Conservation (phyloP, 2,888 invertebrate species). For the Andricus quercusramuli region DNA sequence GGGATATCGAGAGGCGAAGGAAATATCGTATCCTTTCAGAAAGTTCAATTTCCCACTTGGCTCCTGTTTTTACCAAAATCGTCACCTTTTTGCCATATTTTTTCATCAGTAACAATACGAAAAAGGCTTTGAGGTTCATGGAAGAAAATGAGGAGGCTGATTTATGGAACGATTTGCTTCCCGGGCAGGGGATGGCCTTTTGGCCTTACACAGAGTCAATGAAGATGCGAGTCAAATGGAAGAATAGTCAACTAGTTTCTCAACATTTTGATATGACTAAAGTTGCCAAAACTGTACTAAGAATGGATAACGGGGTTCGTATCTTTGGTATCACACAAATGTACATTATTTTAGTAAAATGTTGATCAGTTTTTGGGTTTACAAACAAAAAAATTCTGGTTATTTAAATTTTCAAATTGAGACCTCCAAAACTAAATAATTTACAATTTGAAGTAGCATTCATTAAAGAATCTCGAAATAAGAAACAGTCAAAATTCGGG, state of each 20-base stretch:
- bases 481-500: too few species aligned
- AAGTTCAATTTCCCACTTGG: conserved; percentile 85
- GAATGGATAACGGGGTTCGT: conserved; percentile 91
- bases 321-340: too few species aligned
- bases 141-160: conserved; percentile 92
- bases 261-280: conserved; percentile 88
- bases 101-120: conserved; percentile 86
- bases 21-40: conserved; percentile 87
- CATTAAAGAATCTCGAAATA: too few species aligned
- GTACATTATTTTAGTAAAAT: background rate
- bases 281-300: conserved; percentile 86
- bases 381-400: too few species aligned
- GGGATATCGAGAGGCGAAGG: conserved; percentile 85
- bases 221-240: conserved; percentile 89
- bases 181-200: conserved; percentile 86
- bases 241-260: conserved; percentile 87
- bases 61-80: conserved; percentile 88
- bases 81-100: conserved; percentile 90
- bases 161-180: conserved; percentile 88
- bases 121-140: conserved; percentile 85
- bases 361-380: too few species aligned
- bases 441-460: too few species aligned
- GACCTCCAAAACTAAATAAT: too few species aligned
- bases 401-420: too few species aligned
- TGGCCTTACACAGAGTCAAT: conserved; percentile 91